Base-by-base conservation (phyloP, 2,797 vertebrate genomes). In the Sebastes elongatus region DNA sequence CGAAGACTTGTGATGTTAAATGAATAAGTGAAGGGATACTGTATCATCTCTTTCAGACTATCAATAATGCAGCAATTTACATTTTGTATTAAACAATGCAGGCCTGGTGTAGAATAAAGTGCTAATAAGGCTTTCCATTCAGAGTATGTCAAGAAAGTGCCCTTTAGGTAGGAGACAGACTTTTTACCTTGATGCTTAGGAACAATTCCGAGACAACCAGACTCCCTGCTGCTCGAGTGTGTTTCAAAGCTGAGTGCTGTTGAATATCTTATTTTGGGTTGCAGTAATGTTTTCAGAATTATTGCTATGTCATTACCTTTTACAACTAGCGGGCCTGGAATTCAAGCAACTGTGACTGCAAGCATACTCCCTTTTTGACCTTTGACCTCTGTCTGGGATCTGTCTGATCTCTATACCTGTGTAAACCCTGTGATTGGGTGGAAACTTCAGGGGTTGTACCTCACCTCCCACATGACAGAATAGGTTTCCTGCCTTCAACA, bases 41-140 rank as follows among this genome's bases (percentile, higher is more conserved):
- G 42, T 77, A 83, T 83, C 55, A 49, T 69, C 18, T 73, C 61
- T 70, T 81, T 76, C 60, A 81, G 65, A 72, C 16, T 64, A 67
- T 85, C 13, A 82, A 82, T 87, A 76, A 83, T 85, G 66, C 28
- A 78, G 18, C 55, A 59, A 69, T 78, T 78, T 73, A 60, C 28
- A 71, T 78, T 82, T 86, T 49, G 49, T 60, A 80, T 70, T 53
- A 52, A 68, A 81, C 27, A 82, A 65, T 25, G 30, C 23, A 16
- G 8, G 18, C 38, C 10, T 8, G 42, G 60, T 63, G 52, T 67
- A 7, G 64, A 70, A 66, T 38, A 23, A 76, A 57, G 2, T 1
- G 2, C 9, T 16, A 49, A 66, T 65, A 35, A 60, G 10, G 14
- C 68, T 49, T 80, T n/a, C 2, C 5, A 16, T 33, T 74, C 10